Evolutionary conservation across 2,797 vertebrate genomes (phyloP).

Genomic region (Leucoraja ocellata): DNA sequence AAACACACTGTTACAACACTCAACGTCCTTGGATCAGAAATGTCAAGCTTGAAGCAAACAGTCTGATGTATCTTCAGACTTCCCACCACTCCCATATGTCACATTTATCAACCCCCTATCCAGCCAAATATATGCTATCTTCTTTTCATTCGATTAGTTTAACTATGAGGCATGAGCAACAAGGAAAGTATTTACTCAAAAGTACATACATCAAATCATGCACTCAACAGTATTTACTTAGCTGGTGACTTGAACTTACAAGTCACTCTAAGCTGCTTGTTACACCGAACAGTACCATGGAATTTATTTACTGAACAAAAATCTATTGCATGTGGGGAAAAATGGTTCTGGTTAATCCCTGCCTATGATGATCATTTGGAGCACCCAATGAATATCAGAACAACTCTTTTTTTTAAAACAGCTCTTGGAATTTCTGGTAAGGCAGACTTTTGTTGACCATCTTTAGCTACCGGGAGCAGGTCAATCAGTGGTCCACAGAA

Average conservation of each 20-base stretch:
- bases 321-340: not conserved
- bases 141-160: conserved; percentile 37
- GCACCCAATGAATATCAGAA: not conserved
- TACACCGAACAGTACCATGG: conserved; percentile 44
- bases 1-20: not conserved
- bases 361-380: not conserved
- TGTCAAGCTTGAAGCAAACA: not conserved
- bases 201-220: too few species aligned
- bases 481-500: too few species aligned
- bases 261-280: conserved; percentile 44
- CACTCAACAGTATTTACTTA: conserved; percentile 39
- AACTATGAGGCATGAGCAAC: not conserved
- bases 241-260: conserved; percentile 43
- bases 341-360: not conserved
- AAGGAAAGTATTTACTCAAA: not conserved
- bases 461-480: not conserved
- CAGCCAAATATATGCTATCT: conserved; percentile 1
- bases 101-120: too few species aligned
- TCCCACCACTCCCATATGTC: not conserved
- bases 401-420: not conserved
- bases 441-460: not conserved
- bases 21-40: not conserved
- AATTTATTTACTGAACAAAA: conserved; percentile 4
- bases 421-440: not conserved
- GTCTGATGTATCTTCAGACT: not conserved